These are phyloP conservation scores for Caenorhabditis sp. DNA, from an alignment of 2,888 invertebrate genomes.

Conservation along the genomic window DNA sequence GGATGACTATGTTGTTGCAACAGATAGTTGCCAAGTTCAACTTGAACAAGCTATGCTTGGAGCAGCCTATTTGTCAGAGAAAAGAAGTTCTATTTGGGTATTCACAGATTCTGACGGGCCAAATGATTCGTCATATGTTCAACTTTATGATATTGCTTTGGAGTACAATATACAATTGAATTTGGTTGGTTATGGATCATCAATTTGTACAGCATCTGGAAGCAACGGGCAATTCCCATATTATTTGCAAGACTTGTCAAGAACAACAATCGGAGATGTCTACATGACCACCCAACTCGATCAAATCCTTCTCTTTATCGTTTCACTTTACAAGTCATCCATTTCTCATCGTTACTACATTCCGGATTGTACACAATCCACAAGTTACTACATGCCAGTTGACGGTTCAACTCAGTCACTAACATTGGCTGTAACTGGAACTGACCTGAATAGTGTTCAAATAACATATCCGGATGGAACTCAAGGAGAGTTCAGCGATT, in stretches of 20 bases:
- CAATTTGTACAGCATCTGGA: conserved; percentile 33
- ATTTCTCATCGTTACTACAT: conserved; percentile 35
- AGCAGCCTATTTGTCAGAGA: conserved; percentile 40
- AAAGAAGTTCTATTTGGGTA: conserved; percentile 54
- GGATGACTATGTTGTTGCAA: conserved; percentile 21
- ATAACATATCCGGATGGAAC: conserved; percentile 49
- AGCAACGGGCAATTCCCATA: conserved; percentile 35
- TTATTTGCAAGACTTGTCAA: conserved; percentile 34
- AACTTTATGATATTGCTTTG: conserved; percentile 31
- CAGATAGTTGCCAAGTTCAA: conserved; percentile 45
- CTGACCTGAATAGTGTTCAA: conserved; percentile 29
- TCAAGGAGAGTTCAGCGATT: conserved; percentile 23
- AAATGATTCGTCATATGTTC: conserved; percentile 19
- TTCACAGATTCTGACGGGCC: conserved; percentile 58
- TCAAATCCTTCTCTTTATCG: conserved; percentile 50
- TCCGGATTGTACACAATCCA: conserved; percentile 39
- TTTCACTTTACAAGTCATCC: conserved; percentile 55
- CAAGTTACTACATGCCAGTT: conserved; percentile 54
- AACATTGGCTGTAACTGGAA: conserved; percentile 47
- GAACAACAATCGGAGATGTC: conserved; percentile 34
- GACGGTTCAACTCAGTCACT: conserved; percentile 59
- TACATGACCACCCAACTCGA: conserved; percentile 43
- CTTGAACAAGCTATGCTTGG: conserved; percentile 46
- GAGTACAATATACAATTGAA: conserved; percentile 25
- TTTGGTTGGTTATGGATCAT: conserved; percentile 33